Percentiles rank a stretch among this genome's conserved stretches.
Evolutionary conservation across 1,140 invertebrate genomes (phyloP).

Genomic region (Metopolophium dirhodum): DNA sequence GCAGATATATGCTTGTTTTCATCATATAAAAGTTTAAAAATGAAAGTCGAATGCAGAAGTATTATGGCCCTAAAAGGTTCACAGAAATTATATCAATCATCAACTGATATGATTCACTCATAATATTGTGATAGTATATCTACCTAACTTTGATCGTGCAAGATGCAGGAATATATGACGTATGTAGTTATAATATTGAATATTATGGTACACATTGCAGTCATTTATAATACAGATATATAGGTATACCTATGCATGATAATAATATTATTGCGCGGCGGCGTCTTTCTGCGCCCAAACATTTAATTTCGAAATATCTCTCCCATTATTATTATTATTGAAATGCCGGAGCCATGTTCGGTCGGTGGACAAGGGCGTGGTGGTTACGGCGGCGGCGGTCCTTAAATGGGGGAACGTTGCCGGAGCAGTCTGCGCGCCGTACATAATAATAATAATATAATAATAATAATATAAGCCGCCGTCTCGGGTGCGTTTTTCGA

Average conservation of each 20-base stretch:
- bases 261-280: neutral
- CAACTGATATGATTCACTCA: neutral
- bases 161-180: neutral
- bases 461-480: neutral
- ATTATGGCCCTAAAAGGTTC: neutral
- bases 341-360: slow-evolving; percentile 45
- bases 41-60: neutral
- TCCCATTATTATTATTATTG: slow-evolving; percentile 34
- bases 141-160: neutral
- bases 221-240: too few relatives aligned
- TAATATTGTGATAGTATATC: neutral
- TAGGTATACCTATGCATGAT: neutral
- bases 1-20: neutral
- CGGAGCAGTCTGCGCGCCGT: neutral
- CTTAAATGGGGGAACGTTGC: slow-evolving; percentile 57
- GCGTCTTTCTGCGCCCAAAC: neutral
- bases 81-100: neutral
- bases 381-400: slow-evolving; percentile 26
- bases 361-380: slow-evolving; percentile 49
- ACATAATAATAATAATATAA: neutral
- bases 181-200: neutral
- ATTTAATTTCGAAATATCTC: slow-evolving; percentile 45
- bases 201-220: neutral
- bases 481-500: slow-evolving; percentile 53
- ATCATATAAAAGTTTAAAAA: neutral